Base-by-base conservation (phyloP, 2,888 invertebrate genomes). In the Coecobrya sp. region DNA sequence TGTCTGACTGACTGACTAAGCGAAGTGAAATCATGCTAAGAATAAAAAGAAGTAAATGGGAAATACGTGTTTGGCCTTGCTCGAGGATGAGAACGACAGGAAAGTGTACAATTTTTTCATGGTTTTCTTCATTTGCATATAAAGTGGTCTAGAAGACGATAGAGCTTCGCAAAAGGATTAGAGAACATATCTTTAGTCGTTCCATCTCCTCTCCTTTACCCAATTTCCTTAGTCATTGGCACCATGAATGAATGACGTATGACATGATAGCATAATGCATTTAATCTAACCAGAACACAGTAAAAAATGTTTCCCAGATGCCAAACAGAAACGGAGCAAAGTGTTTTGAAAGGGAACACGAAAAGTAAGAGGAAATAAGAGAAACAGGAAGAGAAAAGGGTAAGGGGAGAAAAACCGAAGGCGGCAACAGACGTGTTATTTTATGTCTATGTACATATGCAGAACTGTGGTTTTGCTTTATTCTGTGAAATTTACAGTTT, bases 101-200 rank as follows among this genome's bases (percentile, higher is more conserved):
- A 55, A 30, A 55, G n/a, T 30, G 13, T 19, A 52, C 42, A 45
- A n/a, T 65, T 65, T 84, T 84, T 62, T 65, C 65, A 16, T 52
- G 52, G 25, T 49, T 49, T n/a, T n/a, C 8, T 81, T 13, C 76
- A 87, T 87, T 87, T 87, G 79, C 87, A 87, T 87, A 87, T 42
- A 87, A 59, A 87, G 62, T 45, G 62, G 59, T 27, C 73, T 22
- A 36, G 49, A 16, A 22, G 49, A 52, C 45, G 22, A 49, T 11
- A 76, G 73, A n/a, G 49, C 76, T 76, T 76, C 5, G 19, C 22
- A 25, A 16, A 76, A 76, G 49, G 76, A 76, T 76, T 76, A 76
- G 25, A 22, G 16, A 5, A 27, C 22, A 49, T 42, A 76, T 42
- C 73, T 73, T n/a, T 73, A 16, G 19, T 49, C 45, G n/a, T 70